Conservation (phyloP, 2,113 vertebrate species). For the Apaloderma vittatum region DNA sequence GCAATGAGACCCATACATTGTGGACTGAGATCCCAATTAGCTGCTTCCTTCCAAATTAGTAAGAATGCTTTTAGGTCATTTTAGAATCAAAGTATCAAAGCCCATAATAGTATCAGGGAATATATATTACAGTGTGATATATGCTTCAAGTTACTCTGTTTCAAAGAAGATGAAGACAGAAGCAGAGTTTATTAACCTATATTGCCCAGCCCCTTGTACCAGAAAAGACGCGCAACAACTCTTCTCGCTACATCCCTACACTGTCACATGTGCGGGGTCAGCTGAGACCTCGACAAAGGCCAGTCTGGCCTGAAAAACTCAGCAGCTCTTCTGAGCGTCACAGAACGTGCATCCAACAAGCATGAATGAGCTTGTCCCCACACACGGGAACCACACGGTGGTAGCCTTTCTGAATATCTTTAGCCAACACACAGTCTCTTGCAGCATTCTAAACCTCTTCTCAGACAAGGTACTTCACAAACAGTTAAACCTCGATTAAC, state of each 20-base stretch:
- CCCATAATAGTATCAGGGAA: background rate
- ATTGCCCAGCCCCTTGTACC: background rate
- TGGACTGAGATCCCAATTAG: background rate
- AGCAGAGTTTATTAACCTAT: background rate
- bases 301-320: fast-evolving
- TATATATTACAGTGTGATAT: background rate
- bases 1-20: background rate
- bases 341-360: fast-evolving
- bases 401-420: background rate
- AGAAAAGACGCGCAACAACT: background rate
- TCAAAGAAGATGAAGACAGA: background rate
- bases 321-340: background rate
- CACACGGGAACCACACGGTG: fast-evolving
- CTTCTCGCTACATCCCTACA: background rate
- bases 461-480: background rate
- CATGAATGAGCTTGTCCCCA: background rate
- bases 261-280: fast-evolving
- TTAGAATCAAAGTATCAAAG: background rate
- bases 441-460: background rate
- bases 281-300: background rate
- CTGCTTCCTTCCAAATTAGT: background rate
- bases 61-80: background rate
- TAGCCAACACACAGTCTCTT: background rate
- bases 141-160: background rate
- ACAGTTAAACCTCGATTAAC: background rate